Conservation (phyloP, 1,140 invertebrate genomes). For the Argopecten irradians region DNA sequence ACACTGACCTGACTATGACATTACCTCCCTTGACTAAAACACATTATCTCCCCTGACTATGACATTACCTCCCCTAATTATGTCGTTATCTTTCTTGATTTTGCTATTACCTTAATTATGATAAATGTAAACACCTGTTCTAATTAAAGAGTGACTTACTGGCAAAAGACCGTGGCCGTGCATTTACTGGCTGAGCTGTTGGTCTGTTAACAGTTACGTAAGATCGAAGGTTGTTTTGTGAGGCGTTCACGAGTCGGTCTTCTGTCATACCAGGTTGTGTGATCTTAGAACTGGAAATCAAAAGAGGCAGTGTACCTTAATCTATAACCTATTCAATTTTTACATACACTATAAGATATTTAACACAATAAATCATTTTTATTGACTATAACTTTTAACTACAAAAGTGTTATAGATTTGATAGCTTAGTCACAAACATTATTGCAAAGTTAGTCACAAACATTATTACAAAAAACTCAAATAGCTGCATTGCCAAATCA, state of each 20-base stretch:
- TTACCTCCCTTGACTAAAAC: no score
- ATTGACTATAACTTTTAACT: neutral
- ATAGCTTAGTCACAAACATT: neutral
- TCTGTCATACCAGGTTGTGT: constrained; percentile 59
- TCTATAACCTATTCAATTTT: neutral
- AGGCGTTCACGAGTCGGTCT: constrained; percentile 69
- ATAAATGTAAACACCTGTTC: no score
- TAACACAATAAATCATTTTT: neutral
- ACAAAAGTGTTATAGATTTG: no score
- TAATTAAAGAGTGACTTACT: no score
- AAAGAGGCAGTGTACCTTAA: neutral
- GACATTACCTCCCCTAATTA: no score
- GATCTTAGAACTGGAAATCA: constrained; percentile 62
- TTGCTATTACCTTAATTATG: constrained; percentile 32
- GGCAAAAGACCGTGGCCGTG: constrained; percentile 26
- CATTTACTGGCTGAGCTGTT: constrained; percentile 47
- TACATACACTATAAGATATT: neutral
- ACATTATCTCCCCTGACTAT: no score
- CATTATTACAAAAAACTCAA: no score
- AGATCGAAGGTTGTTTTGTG: constrained; percentile 67
- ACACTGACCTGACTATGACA: no score
- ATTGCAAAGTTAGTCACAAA: neutral
- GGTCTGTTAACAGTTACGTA: constrained; percentile 73
- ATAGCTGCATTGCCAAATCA: no score
- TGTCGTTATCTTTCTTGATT: no score